phyloP scores from a whole-genome alignment of 2,888 invertebrate species.

The Prostheceraeus crozeri region DNA sequence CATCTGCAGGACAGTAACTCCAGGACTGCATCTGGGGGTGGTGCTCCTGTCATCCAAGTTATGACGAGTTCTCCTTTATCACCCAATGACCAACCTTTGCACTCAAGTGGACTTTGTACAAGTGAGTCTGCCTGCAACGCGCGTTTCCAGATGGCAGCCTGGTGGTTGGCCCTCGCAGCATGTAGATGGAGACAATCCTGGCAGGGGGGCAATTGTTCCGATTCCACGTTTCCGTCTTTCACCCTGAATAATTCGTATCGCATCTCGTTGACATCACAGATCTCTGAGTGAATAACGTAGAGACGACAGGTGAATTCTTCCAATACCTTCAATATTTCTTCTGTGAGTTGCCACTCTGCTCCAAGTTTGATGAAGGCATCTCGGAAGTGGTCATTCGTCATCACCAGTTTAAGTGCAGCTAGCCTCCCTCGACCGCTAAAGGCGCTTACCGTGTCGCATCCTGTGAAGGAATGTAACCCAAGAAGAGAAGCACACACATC shows the following conservation, averaged over 20 bases:
- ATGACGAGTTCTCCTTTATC: conserved; percentile 26
- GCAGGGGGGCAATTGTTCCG: too few species aligned
- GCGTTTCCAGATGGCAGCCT: conserved; percentile 40
- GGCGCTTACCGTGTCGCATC: conserved; percentile 8
- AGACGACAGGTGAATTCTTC: conserved; percentile 13
- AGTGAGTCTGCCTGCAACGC: conserved; percentile 32
- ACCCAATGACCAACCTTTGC: conserved; percentile 32
- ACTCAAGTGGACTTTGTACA: conserved; percentile 33
- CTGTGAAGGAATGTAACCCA: conserved; percentile 17
- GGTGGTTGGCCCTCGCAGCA: conserved; percentile 36
- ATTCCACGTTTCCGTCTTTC: too few species aligned
- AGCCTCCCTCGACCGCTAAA: neutral
- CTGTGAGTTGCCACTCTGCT: neutral
- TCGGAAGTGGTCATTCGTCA: neutral
- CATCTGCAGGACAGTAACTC: neutral
- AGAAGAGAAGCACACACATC: conserved; percentile 28
- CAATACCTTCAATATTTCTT: neutral
- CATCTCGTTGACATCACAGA: too few species aligned
- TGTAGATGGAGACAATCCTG: conserved; percentile 28
- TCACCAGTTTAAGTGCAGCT: conserved; percentile 9
- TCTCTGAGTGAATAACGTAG: conserved; percentile 1
- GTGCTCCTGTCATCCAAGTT: too few species aligned
- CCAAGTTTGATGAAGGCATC: conserved; percentile 2
- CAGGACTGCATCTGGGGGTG: neutral
- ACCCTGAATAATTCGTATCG: too few species aligned